These are phyloP conservation scores for Triplophysa siluroides DNA, from an alignment of 2,113 vertebrate species.

Conservation along the genomic window DNA sequence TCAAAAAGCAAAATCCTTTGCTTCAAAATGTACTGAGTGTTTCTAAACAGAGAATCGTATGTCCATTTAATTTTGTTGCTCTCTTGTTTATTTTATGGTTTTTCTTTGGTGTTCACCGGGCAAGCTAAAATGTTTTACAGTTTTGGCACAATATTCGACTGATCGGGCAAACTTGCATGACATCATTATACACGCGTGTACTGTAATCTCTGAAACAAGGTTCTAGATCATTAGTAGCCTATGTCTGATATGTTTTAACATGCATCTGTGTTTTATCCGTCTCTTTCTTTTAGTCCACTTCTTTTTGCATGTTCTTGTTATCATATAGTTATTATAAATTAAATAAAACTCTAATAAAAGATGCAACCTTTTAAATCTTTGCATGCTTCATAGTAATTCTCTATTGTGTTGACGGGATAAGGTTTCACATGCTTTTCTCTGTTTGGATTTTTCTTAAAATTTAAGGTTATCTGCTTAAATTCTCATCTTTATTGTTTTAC, in stretches of 20 bases:
- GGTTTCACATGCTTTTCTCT: slow-evolving; percentile 51
- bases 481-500: no score
- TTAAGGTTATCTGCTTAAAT: no score
- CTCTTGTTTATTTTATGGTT: slow-evolving; percentile 33
- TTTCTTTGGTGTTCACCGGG: not conserved
- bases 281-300: not conserved
- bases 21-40: not conserved
- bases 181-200: not conserved
- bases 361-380: not conserved
- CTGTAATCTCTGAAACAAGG: not conserved
- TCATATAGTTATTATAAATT: not conserved
- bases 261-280: not conserved
- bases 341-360: not conserved
- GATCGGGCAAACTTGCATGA: not conserved
- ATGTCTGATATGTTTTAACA: not conserved
- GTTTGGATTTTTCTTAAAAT: slow-evolving; percentile 57
- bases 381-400: slow-evolving; percentile 40
- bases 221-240: not conserved
- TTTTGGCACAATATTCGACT: not conserved
- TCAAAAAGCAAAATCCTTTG: not conserved
- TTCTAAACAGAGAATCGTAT: slow-evolving; percentile 62
- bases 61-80: not conserved
- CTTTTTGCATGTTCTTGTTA: slow-evolving; percentile 30
- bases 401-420: not conserved
- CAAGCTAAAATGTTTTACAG: no score